A percentile compares a stretch with the other conserved stretches of the same genome.
Evolutionary conservation across 2,797 vertebrate species (phyloP).

Genomic region (Meriones psammophilus): DNA sequence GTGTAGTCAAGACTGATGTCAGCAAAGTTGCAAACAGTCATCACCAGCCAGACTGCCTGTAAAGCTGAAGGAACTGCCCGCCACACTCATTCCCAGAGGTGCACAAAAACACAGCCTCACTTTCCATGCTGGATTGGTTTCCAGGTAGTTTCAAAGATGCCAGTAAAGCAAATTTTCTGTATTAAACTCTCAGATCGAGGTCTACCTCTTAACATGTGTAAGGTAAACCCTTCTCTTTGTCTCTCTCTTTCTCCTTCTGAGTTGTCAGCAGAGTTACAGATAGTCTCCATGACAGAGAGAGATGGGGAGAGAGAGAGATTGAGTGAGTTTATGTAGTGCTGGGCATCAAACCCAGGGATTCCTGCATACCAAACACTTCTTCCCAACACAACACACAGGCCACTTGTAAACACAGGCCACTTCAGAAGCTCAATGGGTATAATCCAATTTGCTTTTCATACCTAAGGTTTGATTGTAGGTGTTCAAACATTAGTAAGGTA

Average conservation of each 20-base stretch:
- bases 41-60: neutral
- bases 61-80: neutral
- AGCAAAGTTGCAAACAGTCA: too few species aligned
- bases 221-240: neutral
- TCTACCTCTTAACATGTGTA: neutral
- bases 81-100: neutral
- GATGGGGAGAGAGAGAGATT: too few species aligned
- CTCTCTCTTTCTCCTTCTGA: neutral
- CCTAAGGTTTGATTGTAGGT: constrained; percentile 92
- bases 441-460: constrained; percentile 85
- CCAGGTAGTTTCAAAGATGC: neutral
- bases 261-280: neutral
- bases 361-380: neutral
- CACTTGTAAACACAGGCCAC: neutral
- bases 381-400: neutral
- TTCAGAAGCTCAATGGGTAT: neutral
- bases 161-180: neutral
- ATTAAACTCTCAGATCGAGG: neutral
- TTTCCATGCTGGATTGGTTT: neutral
- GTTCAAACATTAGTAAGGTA: constrained; percentile 94
- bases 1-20: neutral
- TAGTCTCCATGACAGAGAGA: neutral
- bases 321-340: neutral
- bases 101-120: too few species aligned
- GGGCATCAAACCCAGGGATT: neutral